Base-by-base conservation (phyloP, 2,888 invertebrate genomes). In the Malachius bipustulatus region DNA sequence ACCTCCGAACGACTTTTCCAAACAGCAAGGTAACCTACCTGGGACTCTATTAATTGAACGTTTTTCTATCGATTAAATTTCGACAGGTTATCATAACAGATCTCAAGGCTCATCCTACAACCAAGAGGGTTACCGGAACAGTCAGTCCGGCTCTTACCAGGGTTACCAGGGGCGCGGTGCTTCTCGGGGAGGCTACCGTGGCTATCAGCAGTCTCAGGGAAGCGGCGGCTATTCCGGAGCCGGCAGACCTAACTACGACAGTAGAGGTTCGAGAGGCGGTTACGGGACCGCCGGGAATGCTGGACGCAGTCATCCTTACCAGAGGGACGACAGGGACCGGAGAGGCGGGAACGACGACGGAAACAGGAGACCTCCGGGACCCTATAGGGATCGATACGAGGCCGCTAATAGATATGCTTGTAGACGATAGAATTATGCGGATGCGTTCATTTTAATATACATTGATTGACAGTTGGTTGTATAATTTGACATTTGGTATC, bases 301-400 rank as follows among this genome's bases (percentile, higher is more conserved):
- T n/a, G n/a, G n/a, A n/a, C n/a, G 4, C 4, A 30, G 8, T 14
- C 19, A 32, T n/a, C n/a, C n/a, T 31, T 35, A 30, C 19, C 32
- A 31, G n/a, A n/a, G n/a, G n/a, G n/a, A n/a, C n/a, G n/a, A n/a
- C n/a, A 30, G 34, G 31, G 4, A 19, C 32, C 10, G 26, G 14
- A 9, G 16, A 39, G 15, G 33, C 31, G 4, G 30, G 34, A 3
- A 35, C 35, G 28, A 37, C 30, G 38, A 42, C 26, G 34, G 36
- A 24, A 32, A 39, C 30, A 41, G 42, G 14, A 42, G 56, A 33
- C 48, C 47, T 4, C 49, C 54, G 13, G 58, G 59, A 11, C 58
- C 60, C 1, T 56, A 59, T 30, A 47, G 49, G 26, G 57, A 58
- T 35, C 47, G 52, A 39, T 57, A 53, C 39, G 51, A 50, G 35